Base-by-base conservation (phyloP, 2,113 vertebrate species). In the Trinectes maculatus region DNA sequence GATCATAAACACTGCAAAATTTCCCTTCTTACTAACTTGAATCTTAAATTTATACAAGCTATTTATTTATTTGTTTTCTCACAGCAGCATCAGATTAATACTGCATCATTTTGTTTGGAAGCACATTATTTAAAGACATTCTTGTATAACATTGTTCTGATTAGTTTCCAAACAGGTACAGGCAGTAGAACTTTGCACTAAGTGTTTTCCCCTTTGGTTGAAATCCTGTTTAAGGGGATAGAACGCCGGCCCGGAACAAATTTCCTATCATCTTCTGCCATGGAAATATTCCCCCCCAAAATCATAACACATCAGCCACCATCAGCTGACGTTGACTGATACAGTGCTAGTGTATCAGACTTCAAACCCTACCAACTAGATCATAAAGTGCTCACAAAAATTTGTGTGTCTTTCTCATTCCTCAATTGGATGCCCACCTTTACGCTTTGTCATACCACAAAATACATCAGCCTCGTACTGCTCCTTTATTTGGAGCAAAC, bases 301-400 rank as follows among this genome's bases (percentile, higher is more conserved):
- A 48, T 8, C 24, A 43, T 6, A 16, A 36, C n/a, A 48, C 37
- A 19, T 11, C 18, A 34, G 25, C 19, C 22, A n/a, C 3, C 18
- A 21, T 39, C 51, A 66, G 47, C 34, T 60, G 13, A 43, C 10
- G 21, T 46, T 68, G 1, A 24, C 29, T 40, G 6, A 34, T 46
- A 71, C 29, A 58, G 29, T 46, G 47, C 54, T 37, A 64, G 48
- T 29, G 24, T 36, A 40, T 69, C 52, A 63, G 37, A 62, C 34
- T 58, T 62, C 3, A 64, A 59, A 62, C 56, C 21, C 12, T 36
- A 47, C 37, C 3, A 57, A 55, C 4, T 31, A 43, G 24, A 63
- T 34, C 42, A 61, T 90, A 91, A 91, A 92, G 89, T 91, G 89
- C 85, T 82, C 24, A 79, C 33, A 69, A 54, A 74, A 62, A 78